Conservation (phyloP, 2,797 vertebrate genomes). For the Cryptoblepharus egeriae region DNA sequence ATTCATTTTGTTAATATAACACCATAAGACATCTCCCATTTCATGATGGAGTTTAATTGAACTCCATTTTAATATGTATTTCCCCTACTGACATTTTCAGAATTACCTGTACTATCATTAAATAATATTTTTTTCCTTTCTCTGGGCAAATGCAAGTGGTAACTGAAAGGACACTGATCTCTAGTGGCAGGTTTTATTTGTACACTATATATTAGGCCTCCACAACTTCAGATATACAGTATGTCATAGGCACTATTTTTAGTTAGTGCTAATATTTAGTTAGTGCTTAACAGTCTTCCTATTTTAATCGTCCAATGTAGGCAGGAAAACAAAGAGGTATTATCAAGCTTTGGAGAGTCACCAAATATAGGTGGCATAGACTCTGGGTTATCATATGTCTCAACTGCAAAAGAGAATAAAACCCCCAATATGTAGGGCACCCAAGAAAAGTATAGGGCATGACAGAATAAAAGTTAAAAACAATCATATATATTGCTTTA, state of each 20-base stretch:
- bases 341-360: background rate
- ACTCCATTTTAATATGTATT: background rate
- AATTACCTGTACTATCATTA: background rate
- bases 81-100: background rate
- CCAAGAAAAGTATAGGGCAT: too few species aligned
- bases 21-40: slow-evolving; percentile 12
- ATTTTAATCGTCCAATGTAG: background rate
- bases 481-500: too few species aligned
- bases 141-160: background rate
- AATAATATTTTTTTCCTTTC: background rate
- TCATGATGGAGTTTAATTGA: background rate
- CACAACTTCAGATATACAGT: background rate
- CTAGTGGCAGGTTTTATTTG: slow-evolving; percentile 43
- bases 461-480: too few species aligned
- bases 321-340: background rate
- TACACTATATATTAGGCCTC: background rate
- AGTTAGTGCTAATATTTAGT: too few species aligned
- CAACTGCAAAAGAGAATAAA: too few species aligned
- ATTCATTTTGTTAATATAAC: slow-evolving; percentile 27
- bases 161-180: slow-evolving; percentile 46
- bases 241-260: too few species aligned
- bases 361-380: background rate
- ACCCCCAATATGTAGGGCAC: too few species aligned
- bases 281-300: background rate
- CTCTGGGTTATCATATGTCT: too few species aligned